Percentiles rank a stretch among this genome's conserved stretches.
Conservation (phyloP, 2,888 invertebrate genomes). For the Globia sparganii region DNA sequence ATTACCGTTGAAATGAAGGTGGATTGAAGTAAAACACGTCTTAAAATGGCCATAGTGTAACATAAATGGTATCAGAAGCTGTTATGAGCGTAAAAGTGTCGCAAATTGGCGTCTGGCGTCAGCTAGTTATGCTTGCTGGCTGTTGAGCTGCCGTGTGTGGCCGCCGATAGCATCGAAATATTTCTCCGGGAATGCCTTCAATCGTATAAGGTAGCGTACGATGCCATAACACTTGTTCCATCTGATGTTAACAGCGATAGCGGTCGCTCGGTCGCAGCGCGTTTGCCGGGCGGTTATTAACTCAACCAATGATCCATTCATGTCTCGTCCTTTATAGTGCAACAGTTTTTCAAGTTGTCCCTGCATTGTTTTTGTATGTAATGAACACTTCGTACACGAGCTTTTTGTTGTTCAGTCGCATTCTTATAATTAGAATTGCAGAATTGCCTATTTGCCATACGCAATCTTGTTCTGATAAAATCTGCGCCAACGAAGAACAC, state of each 20-base stretch:
- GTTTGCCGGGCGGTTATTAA: conserved; percentile 80
- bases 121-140: conserved; percentile 79
- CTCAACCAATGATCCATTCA: conserved; percentile 76
- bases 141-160: conserved; percentile 81
- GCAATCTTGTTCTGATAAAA: conserved; percentile 62
- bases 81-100: conserved; percentile 84
- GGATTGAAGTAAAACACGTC: conserved; percentile 73
- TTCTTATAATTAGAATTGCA: conserved; percentile 60
- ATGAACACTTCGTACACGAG: conserved; percentile 49
- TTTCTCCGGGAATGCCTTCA: conserved; percentile 79
- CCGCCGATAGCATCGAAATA: conserved; percentile 84
- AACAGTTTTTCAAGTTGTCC: conserved; percentile 51
- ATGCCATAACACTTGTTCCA: conserved; percentile 87
- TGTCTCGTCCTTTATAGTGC: conserved; percentile 63
- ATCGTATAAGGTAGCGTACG: conserved; percentile 84
- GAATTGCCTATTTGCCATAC: conserved; percentile 56
- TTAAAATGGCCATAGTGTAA: conserved; percentile 73
- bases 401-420: conserved; percentile 48
- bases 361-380: conserved; percentile 55
- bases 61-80: conserved; percentile 78
- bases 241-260: conserved; percentile 84
- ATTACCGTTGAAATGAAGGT: conserved; percentile 66
- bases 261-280: conserved; percentile 72
- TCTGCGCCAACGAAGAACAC: conserved; percentile 36
- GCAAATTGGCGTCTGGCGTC: conserved; percentile 81